Conservation (phyloP, 2,797 vertebrate genomes). For the Brotula barbata region DNA sequence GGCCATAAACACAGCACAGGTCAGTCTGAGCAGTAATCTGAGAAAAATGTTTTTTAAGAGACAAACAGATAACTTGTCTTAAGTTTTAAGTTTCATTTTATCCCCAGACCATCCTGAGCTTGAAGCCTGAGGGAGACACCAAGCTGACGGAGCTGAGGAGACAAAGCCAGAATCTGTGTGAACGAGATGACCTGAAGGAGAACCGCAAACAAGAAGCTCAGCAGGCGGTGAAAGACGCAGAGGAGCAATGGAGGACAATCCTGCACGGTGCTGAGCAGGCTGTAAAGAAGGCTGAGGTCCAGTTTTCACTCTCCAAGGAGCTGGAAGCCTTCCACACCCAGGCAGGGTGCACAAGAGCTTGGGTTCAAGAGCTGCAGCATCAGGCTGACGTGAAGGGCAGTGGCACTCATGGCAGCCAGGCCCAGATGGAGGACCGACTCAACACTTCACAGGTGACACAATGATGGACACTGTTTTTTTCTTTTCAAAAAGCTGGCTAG, state of each 20-base stretch:
- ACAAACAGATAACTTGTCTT: no score
- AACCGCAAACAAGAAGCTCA: slow-evolving; percentile 25
- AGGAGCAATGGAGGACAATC: slow-evolving; percentile 68
- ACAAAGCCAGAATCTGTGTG: slow-evolving; percentile 54
- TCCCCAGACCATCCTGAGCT: slow-evolving; percentile 79
- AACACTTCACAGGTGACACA: slow-evolving; percentile 62
- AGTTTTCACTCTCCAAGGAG: slow-evolving; percentile 68
- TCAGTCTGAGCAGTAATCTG: slow-evolving; percentile 46
- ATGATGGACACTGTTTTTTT: no score
- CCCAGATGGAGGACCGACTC: slow-evolving; percentile 78
- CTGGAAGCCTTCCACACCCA: slow-evolving; percentile 74
- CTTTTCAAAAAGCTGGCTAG: no score
- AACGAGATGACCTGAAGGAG: slow-evolving; percentile 60
- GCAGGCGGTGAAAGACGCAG: slow-evolving; percentile 40
- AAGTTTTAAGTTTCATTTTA: neutral
- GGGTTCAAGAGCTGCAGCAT: slow-evolving; percentile 77
- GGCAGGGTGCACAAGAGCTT: slow-evolving; percentile 66
- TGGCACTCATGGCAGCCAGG: slow-evolving; percentile 50
- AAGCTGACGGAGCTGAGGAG: slow-evolving; percentile 74
- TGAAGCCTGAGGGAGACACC: slow-evolving; percentile 75
- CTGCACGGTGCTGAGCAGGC: slow-evolving; percentile 56
- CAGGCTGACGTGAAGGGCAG: slow-evolving; percentile 62
- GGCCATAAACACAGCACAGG: slow-evolving; percentile 79
- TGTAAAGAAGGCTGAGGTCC: slow-evolving; percentile 57
- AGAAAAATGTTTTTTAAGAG: neutral